phyloP scores from a whole-genome alignment of 1,140 invertebrate species.

The Holcopasites calliopsidis region DNA sequence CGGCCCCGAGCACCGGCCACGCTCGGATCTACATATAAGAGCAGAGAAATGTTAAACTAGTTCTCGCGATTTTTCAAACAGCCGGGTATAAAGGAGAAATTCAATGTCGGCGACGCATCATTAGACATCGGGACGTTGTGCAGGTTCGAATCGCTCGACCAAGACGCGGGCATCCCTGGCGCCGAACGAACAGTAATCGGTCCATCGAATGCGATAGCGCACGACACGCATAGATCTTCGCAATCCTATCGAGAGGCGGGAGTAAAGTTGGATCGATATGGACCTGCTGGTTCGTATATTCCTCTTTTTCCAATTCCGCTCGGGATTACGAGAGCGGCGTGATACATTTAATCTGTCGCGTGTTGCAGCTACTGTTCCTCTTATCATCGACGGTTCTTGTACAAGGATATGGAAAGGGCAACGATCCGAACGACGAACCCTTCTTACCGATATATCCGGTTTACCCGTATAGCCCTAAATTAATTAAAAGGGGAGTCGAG shows the following conservation, averaged over 20 bases:
- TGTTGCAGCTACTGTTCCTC: conserved; percentile 68
- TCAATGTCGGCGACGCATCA: conserved; percentile 75
- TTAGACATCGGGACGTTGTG: conserved; percentile 64
- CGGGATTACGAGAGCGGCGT: neutral
- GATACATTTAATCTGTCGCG: neutral
- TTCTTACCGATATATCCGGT: conserved; percentile 76
- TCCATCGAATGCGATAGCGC: conserved; percentile 40
- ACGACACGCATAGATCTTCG: neutral
- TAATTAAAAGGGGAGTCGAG: conserved; percentile 73
- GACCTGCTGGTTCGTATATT: conserved; percentile 69
- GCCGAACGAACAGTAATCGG: neutral
- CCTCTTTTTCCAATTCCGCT: neutral
- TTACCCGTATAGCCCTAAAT: conserved; percentile 74
- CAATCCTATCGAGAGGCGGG: conserved; percentile 11
- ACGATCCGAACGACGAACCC: conserved; percentile 72
- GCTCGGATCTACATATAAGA: conserved; percentile 60
- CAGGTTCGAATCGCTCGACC: conserved; percentile 52
- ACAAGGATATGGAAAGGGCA: conserved; percentile 53
- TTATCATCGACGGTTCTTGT: conserved; percentile 64
- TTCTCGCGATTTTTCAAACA: conserved; percentile 75
- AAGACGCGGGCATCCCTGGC: neutral
- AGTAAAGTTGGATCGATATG: conserved; percentile 58
- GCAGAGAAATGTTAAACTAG: conserved; percentile 77
- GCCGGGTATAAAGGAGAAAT: conserved; percentile 78
- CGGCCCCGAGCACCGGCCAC: conserved; percentile 39